Conservation (phyloP, 2,797 vertebrate genomes). For the Potorous gilbertii region DNA sequence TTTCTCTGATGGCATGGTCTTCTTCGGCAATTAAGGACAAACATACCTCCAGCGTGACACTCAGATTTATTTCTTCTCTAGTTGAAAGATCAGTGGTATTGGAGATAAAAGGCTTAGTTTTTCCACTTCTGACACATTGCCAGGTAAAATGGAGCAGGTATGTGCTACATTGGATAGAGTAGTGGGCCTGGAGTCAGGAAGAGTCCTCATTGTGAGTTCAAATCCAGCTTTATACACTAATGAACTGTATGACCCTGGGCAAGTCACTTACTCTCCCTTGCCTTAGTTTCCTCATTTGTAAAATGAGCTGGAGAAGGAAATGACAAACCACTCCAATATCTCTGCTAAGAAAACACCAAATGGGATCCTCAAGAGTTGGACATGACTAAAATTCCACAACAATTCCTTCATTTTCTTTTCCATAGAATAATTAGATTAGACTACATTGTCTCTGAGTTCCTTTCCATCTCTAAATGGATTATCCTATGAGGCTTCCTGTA, state of each 20-base stretch:
- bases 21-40: too few species aligned
- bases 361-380: not conserved
- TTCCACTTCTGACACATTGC: not conserved
- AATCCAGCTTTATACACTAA: not conserved
- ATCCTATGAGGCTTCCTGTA: not conserved
- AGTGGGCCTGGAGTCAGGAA: not conserved
- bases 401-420: not conserved
- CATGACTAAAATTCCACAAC: not conserved
- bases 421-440: not conserved
- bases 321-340: not conserved
- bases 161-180: not conserved
- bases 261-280: not conserved
- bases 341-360: not conserved
- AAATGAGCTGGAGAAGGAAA: not conserved
- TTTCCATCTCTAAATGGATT: not conserved
- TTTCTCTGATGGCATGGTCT: too few species aligned
- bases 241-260: not conserved
- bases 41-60: not conserved
- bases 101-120: not conserved
- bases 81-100: not conserved
- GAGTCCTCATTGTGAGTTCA: not conserved
- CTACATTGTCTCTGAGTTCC: not conserved
- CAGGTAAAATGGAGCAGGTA: not conserved
- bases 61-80: not conserved
- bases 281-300: not conserved